Evolutionary conservation across 37 sponge, comb jelly and placozoan genomes (phyloP).

Genomic region (Eunapius fragilis): DNA sequence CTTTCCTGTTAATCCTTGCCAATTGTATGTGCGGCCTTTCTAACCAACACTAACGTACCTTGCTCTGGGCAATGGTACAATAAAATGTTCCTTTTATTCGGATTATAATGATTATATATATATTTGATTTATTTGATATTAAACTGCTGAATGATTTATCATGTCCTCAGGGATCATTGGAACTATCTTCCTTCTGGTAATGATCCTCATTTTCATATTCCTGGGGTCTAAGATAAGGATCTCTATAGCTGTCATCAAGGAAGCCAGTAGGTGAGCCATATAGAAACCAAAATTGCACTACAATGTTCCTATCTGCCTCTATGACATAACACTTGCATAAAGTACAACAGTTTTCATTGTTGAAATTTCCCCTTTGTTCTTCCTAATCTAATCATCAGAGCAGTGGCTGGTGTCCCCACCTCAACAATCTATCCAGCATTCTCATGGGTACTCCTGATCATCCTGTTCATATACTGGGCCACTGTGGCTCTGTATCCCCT

Average conservation of each 20-base stretch:
- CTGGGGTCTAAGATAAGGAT: constrained; percentile 82
- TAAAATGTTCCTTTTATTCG: too few species aligned
- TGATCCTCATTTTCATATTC: constrained; percentile 83
- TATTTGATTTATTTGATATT: too few species aligned
- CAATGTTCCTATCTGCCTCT: too few species aligned
- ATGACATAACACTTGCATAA: too few species aligned
- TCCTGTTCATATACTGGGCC: constrained; percentile 67
- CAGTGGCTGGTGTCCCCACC: constrained; percentile 74
- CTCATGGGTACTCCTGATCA: constrained; percentile 72
- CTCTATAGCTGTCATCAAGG: constrained; percentile 92
- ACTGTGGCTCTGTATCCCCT: constrained; percentile 90
- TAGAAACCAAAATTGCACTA: too few species aligned
- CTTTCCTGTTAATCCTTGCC: too few species aligned
- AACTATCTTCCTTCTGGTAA: constrained; percentile 66
- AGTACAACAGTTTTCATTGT: not conserved
- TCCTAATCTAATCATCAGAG: constrained; percentile 44
- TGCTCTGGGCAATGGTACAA: too few species aligned
- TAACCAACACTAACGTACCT: too few species aligned
- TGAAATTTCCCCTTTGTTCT: not conserved
- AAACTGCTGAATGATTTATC: too few species aligned
- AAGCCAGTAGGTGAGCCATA: constrained; percentile 77
- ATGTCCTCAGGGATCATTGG: constrained; percentile 85
- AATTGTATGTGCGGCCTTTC: too few species aligned
- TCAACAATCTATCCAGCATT: constrained; percentile 86
- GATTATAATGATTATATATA: too few species aligned